These are phyloP conservation scores for Phaethon lepturus DNA, from an alignment of 2,113 vertebrate genomes.

Conservation along the genomic window DNA sequence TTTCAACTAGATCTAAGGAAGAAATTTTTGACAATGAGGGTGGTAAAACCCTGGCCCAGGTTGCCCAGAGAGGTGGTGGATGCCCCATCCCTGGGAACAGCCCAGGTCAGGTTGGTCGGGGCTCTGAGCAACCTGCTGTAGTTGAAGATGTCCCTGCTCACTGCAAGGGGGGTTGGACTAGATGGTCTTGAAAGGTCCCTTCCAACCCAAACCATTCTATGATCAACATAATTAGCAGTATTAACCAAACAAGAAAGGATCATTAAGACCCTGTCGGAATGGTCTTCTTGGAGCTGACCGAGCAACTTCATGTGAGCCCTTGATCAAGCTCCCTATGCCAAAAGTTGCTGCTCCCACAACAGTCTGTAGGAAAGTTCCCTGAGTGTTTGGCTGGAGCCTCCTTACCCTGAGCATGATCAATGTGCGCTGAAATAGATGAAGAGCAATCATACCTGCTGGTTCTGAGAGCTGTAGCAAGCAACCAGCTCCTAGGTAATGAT, in stretches of 20 bases:
- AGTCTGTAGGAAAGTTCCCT: neutral
- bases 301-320: neutral
- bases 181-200: too few species aligned
- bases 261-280: neutral
- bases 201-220: too few species aligned
- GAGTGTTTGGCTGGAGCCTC: neutral
- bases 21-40: too few species aligned
- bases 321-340: neutral
- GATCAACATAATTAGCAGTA: neutral
- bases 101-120: too few species aligned
- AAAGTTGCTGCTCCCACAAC: neutral
- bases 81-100: too few species aligned
- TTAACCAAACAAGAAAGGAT: neutral
- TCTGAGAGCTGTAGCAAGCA: neutral
- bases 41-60: too few species aligned
- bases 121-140: too few species aligned
- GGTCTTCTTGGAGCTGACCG: neutral
- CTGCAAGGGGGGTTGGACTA: too few species aligned
- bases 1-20: too few species aligned
- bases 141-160: too few species aligned
- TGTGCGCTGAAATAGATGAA: neutral
- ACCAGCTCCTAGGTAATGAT: neutral
- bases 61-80: too few species aligned
- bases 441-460: neutral
- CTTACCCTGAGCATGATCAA: fast-evolving